Conservation (phyloP, 2,113 vertebrate genomes). For the Microtus montanus region DNA sequence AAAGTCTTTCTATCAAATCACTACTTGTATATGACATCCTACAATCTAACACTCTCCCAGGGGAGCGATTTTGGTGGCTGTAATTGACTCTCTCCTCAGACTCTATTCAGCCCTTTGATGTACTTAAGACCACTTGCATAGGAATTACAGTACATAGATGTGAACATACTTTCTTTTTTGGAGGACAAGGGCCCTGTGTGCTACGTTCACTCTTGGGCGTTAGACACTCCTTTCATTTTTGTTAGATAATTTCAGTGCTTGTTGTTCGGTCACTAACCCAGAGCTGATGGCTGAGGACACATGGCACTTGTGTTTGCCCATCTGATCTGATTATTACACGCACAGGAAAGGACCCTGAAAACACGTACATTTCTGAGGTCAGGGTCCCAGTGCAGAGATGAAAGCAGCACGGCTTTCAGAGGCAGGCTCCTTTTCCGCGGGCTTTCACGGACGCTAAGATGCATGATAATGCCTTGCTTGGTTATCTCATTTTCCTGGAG, state of each 20-base stretch:
- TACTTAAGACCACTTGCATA: neutral
- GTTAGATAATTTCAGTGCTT: neutral
- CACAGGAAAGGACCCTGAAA: neutral
- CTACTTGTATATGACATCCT: neutral
- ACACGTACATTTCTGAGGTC: neutral
- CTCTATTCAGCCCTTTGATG: neutral
- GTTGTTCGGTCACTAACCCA: neutral
- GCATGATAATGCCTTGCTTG: constrained; percentile 10
- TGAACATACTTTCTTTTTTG: neutral
- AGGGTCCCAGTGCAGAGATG: neutral
- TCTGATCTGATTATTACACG: neutral
- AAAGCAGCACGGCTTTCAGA: neutral
- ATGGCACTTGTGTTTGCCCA: neutral
- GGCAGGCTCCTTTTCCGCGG: neutral
- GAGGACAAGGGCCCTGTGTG: neutral
- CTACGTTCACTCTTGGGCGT: too few species aligned
- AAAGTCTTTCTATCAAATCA: neutral
- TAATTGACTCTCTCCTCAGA: neutral
- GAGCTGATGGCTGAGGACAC: neutral
- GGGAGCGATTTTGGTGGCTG: too few species aligned
- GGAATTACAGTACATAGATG: neutral
- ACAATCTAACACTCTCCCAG: neutral
- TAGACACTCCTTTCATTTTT: neutral
- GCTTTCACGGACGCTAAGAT: neutral
- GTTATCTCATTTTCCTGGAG: constrained; percentile 40